Conservation (phyloP, 1,140 invertebrate genomes). For the Muscidifurax raptorellus region DNA sequence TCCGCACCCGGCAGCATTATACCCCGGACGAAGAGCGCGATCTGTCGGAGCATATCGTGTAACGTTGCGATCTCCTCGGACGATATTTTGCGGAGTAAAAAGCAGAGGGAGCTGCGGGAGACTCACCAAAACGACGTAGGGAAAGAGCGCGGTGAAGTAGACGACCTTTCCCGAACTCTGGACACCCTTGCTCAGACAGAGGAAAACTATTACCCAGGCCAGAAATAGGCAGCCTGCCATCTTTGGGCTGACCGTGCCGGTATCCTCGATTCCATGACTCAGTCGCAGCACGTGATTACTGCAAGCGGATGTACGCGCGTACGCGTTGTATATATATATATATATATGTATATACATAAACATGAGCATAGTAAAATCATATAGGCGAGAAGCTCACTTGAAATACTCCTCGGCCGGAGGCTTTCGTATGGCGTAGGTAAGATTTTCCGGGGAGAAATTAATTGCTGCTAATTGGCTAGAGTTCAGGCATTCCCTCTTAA, state of each 20-base stretch:
- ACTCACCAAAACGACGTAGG: conserved; percentile 88
- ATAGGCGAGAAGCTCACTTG: conserved; percentile 77
- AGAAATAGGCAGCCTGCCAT: conserved; percentile 83
- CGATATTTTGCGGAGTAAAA: too few species aligned
- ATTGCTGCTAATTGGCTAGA: conserved; percentile 68
- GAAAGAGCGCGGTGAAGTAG: conserved; percentile 90
- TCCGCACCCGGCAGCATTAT: conserved; percentile 87
- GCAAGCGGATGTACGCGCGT: conserved; percentile 57
- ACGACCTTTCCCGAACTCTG: conserved; percentile 91
- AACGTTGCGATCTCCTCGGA: too few species aligned
- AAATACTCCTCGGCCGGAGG: conserved; percentile 91
- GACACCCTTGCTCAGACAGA: conserved; percentile 88
- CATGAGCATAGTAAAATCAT: neutral
- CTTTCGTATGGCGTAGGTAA: conserved; percentile 65
- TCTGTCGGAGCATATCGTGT: too few species aligned
- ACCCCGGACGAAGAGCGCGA: conserved; percentile 83
- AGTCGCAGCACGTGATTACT: conserved; percentile 85
- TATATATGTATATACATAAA: neutral
- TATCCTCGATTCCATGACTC: conserved; percentile 84
- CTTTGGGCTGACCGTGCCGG: conserved; percentile 80
- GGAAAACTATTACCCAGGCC: conserved; percentile 88
- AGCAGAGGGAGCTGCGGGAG: too few species aligned
- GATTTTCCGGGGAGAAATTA: conserved; percentile 67
- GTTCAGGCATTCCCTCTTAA: conserved; percentile 76
- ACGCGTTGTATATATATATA: too few species aligned